These are phyloP conservation scores for Drosophila quinaria DNA, from an alignment of 2,888 invertebrate species.

Conservation along the genomic window DNA sequence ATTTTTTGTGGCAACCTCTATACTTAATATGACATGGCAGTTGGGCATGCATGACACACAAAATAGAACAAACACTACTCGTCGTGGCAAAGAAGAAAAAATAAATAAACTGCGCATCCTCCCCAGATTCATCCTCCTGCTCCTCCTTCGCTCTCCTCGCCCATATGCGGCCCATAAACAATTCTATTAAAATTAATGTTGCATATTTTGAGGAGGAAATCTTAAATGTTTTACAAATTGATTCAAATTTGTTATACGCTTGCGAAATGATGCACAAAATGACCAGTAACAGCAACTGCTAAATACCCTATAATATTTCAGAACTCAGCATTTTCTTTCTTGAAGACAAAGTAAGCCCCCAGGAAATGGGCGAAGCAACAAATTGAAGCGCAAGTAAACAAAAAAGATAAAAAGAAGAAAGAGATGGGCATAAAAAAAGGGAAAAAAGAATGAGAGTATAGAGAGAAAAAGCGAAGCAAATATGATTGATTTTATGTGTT, in stretches of 20 bases:
- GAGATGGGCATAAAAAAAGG: conserved; percentile 15
- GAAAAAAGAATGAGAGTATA: neutral
- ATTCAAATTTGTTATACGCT: conserved; percentile 64
- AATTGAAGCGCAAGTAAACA: conserved; percentile 60
- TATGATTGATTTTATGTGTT: conserved; percentile 82
- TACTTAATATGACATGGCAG: conserved; percentile 74
- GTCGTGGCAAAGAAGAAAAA: conserved; percentile 7
- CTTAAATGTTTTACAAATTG: conserved; percentile 75
- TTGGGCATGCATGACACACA: conserved; percentile 61
- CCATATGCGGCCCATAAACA: conserved; percentile 68
- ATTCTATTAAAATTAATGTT: conserved; percentile 80
- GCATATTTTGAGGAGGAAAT: conserved; percentile 69
- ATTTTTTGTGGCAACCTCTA: conserved; percentile 44
- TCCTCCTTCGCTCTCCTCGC: too few relatives aligned
- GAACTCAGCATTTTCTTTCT: neutral
- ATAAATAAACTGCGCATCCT: conserved; percentile 47
- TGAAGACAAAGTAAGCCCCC: conserved; percentile 11
- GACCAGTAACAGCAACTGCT: conserved; percentile 11
- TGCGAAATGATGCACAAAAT: conserved; percentile 37
- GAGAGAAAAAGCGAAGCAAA: conserved; percentile 45
- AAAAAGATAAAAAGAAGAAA: conserved; percentile 21
- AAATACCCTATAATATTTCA: conserved; percentile 44
- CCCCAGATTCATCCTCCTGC: too few relatives aligned
- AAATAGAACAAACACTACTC: conserved; percentile 24
- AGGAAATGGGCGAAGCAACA: conserved; percentile 49